Evolutionary conservation across 30 jellyfish, hydroid and myxozoan species (phyloP), one percentile per base, ranked within the genome.

Genomic region (Turritopsis rubra): DNA sequence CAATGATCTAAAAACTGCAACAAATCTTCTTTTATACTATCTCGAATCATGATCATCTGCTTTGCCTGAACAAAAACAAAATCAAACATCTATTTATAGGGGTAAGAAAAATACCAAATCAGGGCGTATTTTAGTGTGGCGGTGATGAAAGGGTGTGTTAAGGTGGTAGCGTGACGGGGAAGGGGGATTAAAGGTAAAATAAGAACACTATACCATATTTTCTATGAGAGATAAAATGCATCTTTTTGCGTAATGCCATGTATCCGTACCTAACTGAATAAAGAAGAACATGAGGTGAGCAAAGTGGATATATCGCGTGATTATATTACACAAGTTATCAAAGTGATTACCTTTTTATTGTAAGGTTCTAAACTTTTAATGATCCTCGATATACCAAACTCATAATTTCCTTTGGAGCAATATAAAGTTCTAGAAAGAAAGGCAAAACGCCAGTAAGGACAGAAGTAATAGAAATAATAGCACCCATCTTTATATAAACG

Each of bases 181-280:
- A n/a, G n/a, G n/a, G n/a, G n/a, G n/a, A n/a, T n/a, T n/a, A n/a
- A n/a, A n/a, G n/a, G n/a, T n/a, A n/a, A n/a, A n/a, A n/a, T n/a
- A n/a, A n/a, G n/a, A n/a, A n/a, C n/a, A n/a, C 75, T 73, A 53
- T 65, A 91, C 97, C 97, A 91, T 91, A 74, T 91, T 91, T 73
- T 91, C 97, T 16, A 87, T 87, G 75, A 91, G 88, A 8, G 97
- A 91, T 29, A 91, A 87, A 54, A 91, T 87, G 53, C 97, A 91
- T 79, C 97, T 79, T 82, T 91, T 91, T 20, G 97, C 97, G 71
- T 91, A 91, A 78, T 83, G 87, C 97, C 97, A 91, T 18, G 97
- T 91, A 85, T 91, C 97, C 1, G 97, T 91, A 8, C 97, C 97
- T 79, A 91, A 91, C 97, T 91, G 76, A 53, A 86, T 70, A 31